Evolutionary conservation across 2,113 vertebrate species (phyloP).

Genomic region (Saccopteryx bilineata): DNA sequence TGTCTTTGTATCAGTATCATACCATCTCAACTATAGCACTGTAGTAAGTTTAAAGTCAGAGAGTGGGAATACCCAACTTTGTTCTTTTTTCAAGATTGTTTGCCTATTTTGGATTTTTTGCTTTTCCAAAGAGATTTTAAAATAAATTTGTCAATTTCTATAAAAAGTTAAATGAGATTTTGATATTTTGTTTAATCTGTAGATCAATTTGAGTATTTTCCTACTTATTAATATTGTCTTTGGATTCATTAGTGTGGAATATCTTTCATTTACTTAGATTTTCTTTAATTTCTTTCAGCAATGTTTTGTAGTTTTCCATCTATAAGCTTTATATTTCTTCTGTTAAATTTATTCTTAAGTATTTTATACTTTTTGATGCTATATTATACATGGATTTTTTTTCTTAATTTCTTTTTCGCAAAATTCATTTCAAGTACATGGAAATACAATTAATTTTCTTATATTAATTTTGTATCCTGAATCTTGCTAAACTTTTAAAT

Average conservation of each 20-base stretch:
- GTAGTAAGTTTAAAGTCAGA: not conserved
- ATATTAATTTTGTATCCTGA: not conserved
- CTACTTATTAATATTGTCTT: not conserved
- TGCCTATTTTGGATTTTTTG: not conserved
- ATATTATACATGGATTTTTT: not conserved
- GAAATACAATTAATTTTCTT: constrained; percentile 7
- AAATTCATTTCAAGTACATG: not conserved
- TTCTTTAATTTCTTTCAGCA: constrained; percentile 37
- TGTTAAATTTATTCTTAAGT: not conserved
- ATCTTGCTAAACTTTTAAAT: not conserved
- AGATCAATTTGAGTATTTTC: not conserved
- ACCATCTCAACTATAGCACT: not conserved
- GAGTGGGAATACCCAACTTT: not conserved
- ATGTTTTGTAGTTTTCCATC: not conserved
- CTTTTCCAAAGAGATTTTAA: constrained; percentile 42
- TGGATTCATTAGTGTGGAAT: not conserved
- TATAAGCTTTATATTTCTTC: not conserved
- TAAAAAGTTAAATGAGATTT: constrained; percentile 25
- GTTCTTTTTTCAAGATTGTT: constrained; percentile 3
- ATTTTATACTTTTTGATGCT: too few relatives aligned
- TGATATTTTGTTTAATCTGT: not conserved
- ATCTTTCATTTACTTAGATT: not conserved
- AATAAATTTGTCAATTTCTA: not conserved
- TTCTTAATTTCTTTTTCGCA: not conserved
- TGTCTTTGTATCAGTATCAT: not conserved